Evolutionary conservation across 2,888 invertebrate species (phyloP).

Genomic region (Neria commutata): DNA sequence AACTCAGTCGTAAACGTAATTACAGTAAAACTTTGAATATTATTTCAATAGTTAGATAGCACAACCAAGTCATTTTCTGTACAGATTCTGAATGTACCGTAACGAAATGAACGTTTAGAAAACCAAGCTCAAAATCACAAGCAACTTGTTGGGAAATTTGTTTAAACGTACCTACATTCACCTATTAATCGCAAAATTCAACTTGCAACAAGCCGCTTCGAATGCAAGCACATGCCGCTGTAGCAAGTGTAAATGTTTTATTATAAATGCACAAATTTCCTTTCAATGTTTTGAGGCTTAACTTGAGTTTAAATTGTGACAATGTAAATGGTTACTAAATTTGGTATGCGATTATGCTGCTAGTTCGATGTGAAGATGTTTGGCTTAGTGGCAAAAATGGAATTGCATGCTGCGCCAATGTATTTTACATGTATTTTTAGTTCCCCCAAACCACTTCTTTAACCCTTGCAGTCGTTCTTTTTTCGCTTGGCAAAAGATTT

Average conservation of each 20-base stretch:
- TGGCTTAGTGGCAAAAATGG: slow-evolving; percentile 23
- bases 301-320: not conserved
- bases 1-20: slow-evolving; percentile 7
- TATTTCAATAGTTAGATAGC: slow-evolving; percentile 8
- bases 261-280: slow-evolving; percentile 3
- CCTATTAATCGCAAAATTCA: too few species aligned
- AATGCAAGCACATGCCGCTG: too few species aligned
- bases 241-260: too few species aligned
- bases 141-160: slow-evolving; percentile 2
- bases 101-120: too few species aligned
- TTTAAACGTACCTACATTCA: too few species aligned
- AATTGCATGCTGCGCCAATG: slow-evolving; percentile 41
- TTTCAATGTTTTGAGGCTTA: not conserved
- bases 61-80: not conserved
- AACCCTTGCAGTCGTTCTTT: not conserved
- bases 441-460: not conserved
- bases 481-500: too few species aligned
- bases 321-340: slow-evolving; percentile 13
- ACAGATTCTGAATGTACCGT: slow-evolving; percentile 10
- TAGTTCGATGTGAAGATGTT: slow-evolving; percentile 47
- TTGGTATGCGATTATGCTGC: slow-evolving; percentile 55
- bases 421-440: not conserved
- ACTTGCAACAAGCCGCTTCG: too few species aligned
- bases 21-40: slow-evolving; percentile 4
- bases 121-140: not conserved